phyloP scores from a whole-genome alignment of 2,113 vertebrate genomes.

The Lepisosteus osseus region DNA sequence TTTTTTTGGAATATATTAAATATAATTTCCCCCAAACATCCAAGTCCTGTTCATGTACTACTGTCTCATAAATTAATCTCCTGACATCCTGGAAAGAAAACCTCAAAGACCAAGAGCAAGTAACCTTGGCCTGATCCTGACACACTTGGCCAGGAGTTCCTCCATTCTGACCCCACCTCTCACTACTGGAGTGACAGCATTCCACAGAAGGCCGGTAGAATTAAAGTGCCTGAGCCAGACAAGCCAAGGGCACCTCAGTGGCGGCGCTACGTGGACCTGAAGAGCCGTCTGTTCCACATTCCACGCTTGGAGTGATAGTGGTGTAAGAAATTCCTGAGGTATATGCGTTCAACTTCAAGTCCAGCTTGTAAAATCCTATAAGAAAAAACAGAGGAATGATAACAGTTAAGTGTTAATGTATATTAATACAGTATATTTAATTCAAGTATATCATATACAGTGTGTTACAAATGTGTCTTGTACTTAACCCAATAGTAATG shows the following conservation, averaged over 20 bases:
- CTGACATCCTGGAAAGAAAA: no score
- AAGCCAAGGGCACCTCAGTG: conserved; percentile 32
- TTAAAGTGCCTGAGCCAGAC: conserved; percentile 47
- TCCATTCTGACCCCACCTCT: conserved; percentile 1
- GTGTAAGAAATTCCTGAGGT: conserved; percentile 90
- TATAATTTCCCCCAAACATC: no score
- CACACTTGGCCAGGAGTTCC: conserved; percentile 2
- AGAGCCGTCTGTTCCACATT: conserved; percentile 84
- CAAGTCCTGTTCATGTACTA: no score
- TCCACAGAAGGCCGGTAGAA: not conserved
- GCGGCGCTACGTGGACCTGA: conserved; percentile 39
- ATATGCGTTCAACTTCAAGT: conserved; percentile 88
- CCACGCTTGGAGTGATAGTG: conserved; percentile 88
- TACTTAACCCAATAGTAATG: not conserved
- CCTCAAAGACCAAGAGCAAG: no score
- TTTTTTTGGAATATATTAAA: no score
- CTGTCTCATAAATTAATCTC: no score
- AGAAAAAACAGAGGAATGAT: conserved; percentile 1
- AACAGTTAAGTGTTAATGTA: no score
- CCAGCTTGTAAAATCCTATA: conserved; percentile 81
- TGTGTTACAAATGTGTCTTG: not conserved
- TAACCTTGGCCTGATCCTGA: no score
- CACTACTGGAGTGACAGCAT: conserved; percentile 18
- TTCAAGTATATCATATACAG: not conserved
- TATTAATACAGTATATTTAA: no score